Evolutionary conservation across 2,888 invertebrate genomes (phyloP), one percentile per base, ranked within the genome.

Genomic region (Chloroclystis v-ata): DNA sequence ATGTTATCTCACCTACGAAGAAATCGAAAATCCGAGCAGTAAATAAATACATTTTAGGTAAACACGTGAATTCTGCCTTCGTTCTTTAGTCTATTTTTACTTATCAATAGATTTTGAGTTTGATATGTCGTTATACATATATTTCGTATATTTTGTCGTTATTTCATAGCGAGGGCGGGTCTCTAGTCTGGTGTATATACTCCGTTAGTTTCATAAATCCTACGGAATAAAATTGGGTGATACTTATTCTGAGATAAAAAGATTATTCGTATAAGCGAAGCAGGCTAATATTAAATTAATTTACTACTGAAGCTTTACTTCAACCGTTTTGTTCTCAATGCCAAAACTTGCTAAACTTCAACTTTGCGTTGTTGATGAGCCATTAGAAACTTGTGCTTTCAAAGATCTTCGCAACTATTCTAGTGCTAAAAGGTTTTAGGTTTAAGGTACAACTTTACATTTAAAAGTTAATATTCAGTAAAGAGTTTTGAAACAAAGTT

Each of bases 341-440:
- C 20, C 11, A 29, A 46, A 41, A 46, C 40, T 46, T 46, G 24
- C 16, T 29, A 40, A 52, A 47, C 25, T 49, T 14, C 24, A 44
- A 47, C 37, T 49, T 26, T 47, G 39, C 39, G 12, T 29, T 38
- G 38, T 47, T 49, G 42, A 44, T 51, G 50, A 51, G 39, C 24
- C 28, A 44, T 53, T 47, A 52, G 14, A 20, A 35, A 35, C 11
- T 35, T 35, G 28, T 28, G 37, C 20, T 47, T 28, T 35, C 50
- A 51, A 52, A 48, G 47, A 42, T 43, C 48, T 49, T 48, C 38
- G 32, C 38, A 26, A 10, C 28, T 42, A 48, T 50, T 50, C 30
- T 43, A 47, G 20, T 28, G 49, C 38, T 35, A 30, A 43, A 25
- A 43, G 37, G 13, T 5, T 37, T 38, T 25, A 32, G 0, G n/a